Evolutionary conservation across 2,797 vertebrate species (phyloP).

Genomic region (Oreortyx pictus): DNA sequence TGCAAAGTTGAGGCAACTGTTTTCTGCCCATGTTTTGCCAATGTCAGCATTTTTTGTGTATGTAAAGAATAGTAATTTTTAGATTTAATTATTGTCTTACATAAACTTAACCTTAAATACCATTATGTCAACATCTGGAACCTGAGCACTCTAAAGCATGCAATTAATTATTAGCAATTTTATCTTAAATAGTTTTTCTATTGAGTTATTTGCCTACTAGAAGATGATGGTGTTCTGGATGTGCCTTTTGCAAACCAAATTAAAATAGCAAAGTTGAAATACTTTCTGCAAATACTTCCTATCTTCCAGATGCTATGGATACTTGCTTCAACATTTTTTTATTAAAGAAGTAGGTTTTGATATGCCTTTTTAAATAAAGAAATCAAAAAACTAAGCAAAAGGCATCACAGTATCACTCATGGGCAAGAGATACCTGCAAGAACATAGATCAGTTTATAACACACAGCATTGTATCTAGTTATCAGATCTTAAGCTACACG

Average conservation of each 20-base stretch:
- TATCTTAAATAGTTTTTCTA: background rate
- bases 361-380: background rate
- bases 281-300: background rate
- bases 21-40: background rate
- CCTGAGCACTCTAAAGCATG: background rate
- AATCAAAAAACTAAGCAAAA: background rate
- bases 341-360: background rate
- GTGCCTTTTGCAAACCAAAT: background rate
- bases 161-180: slow-evolving; percentile 4
- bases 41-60: background rate
- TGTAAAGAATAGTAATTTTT: background rate
- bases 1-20: background rate
- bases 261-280: background rate
- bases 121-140: background rate
- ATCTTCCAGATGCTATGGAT: background rate
- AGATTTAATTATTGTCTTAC: slow-evolving; percentile 13
- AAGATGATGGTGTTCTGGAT: background rate
- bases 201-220: background rate
- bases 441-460: background rate
- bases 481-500: background rate
- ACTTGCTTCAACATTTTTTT: background rate
- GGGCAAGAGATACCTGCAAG: background rate
- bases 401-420: rapidly evolving
- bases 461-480: background rate
- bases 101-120: background rate